phyloP scores from a whole-genome alignment of 2,797 vertebrate species.

The Sebastolobus altivelis region DNA sequence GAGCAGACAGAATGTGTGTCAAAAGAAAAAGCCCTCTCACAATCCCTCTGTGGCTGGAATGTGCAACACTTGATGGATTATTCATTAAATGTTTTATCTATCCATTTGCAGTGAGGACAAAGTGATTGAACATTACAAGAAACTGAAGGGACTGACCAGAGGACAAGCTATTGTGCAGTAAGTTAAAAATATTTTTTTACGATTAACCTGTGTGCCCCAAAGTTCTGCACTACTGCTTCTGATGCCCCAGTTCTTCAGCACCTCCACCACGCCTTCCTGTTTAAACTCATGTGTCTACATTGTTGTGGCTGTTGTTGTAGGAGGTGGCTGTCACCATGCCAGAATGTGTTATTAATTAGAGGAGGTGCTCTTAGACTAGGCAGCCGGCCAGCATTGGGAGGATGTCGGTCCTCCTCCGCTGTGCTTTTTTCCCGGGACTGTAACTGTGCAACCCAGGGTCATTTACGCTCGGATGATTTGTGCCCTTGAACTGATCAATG shows the following conservation, averaged over 20 bases:
- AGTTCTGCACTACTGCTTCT: background rate
- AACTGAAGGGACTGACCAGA: slow-evolving; percentile 92
- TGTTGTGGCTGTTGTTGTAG: slow-evolving; percentile 44
- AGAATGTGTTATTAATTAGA: slow-evolving; percentile 75
- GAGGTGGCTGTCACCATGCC: slow-evolving; percentile 49
- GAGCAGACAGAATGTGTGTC: slow-evolving; percentile 69
- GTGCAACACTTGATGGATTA: slow-evolving; percentile 64
- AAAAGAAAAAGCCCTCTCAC: slow-evolving; percentile 54
- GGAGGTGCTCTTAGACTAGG: slow-evolving; percentile 55
- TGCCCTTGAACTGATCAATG: slow-evolving; percentile 80
- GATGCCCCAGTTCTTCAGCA: background rate
- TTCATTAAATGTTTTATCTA: slow-evolving; percentile 71
- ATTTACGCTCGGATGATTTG: slow-evolving; percentile 65
- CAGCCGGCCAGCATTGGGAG: slow-evolving; percentile 34
- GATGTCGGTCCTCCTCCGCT: slow-evolving; percentile 45
- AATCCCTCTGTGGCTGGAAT: slow-evolving; percentile 42
- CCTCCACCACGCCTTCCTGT: slow-evolving; percentile 9
- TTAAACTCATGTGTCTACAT: slow-evolving; percentile 25
- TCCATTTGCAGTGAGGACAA: slow-evolving; percentile 92
- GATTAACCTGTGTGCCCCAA: background rate
- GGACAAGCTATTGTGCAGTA: slow-evolving; percentile 97
- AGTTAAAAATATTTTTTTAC: slow-evolving; percentile 74
- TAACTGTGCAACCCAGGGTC: slow-evolving; percentile 53
- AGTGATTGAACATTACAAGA: slow-evolving; percentile 94
- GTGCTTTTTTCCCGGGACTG: slow-evolving; percentile 57